A percentile compares a stretch with the other conserved stretches of the same genome.
These are phyloP conservation scores for Hanleya hanleyi DNA, from an alignment of 2,888 invertebrate species.

Conservation along the genomic window DNA sequence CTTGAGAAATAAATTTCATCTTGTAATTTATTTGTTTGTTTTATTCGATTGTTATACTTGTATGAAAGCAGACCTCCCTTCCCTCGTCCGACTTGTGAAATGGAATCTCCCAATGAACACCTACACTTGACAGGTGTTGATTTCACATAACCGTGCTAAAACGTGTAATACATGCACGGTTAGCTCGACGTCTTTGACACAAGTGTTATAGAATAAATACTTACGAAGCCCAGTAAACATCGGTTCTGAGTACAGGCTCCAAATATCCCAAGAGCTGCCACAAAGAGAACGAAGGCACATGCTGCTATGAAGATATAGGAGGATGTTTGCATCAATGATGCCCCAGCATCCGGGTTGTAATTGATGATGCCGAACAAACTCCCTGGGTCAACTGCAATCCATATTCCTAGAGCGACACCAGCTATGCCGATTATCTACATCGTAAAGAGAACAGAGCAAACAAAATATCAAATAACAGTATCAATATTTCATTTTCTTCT, in stretches of 20 bases:
- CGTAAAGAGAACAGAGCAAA: not conserved
- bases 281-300: not conserved
- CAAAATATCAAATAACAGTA: not conserved
- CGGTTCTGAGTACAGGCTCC: slow-evolving; percentile 1
- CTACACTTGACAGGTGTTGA: no score
- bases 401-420: not conserved
- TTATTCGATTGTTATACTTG: no score
- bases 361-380: not conserved
- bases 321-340: not conserved
- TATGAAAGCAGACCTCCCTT: no score
- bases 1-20: no score
- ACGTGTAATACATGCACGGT: no score
- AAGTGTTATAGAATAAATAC: no score
- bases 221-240: slow-evolving; percentile 9
- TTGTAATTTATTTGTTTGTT: no score
- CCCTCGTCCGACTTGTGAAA: no score
- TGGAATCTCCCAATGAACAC: no score
- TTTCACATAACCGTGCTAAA: no score
- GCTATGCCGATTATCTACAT: slow-evolving; percentile 2
- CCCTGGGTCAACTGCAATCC: not conserved
- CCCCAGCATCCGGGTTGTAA: not conserved
- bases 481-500: no score
- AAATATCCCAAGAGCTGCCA: not conserved
- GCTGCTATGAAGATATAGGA: slow-evolving; percentile 6
- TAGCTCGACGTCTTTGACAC: no score